Evolutionary conservation across 1,140 invertebrate genomes (phyloP).

Genomic region (Drosophila punjabiensis): DNA sequence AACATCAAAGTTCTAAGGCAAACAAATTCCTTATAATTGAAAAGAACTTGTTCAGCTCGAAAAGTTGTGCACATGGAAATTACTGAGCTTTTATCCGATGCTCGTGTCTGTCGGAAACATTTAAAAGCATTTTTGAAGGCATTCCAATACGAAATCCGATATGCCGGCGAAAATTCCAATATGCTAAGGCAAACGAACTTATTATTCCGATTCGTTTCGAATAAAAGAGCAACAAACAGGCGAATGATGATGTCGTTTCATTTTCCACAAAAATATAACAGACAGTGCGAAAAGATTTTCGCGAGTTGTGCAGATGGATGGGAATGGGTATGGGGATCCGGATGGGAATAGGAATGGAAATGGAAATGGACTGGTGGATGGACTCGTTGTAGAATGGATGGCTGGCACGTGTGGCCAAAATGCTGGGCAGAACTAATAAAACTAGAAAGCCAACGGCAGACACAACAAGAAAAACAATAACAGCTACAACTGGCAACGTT

Average conservation of each 20-base stretch:
- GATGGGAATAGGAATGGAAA: constrained; percentile 1
- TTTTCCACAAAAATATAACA: constrained; percentile 32
- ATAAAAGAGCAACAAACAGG: constrained; percentile 48
- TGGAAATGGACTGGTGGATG: not conserved
- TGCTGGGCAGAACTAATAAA: constrained; percentile 78
- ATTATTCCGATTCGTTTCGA: constrained; percentile 29
- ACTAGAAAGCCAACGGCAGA: constrained; percentile 48
- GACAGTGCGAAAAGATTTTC: constrained; percentile 46
- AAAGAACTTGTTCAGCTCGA: not conserved
- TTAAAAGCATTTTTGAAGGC: constrained; percentile 39
- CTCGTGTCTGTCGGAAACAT: not conserved
- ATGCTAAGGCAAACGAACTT: constrained; percentile 23
- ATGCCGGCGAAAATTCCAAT: constrained; percentile 19
- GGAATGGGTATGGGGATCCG: constrained; percentile 4
- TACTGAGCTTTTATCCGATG: not conserved
- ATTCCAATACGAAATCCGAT: constrained; percentile 41
- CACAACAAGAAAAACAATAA: constrained; percentile 14
- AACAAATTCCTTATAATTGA: not conserved
- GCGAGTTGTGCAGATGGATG: constrained; percentile 14
- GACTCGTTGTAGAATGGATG: constrained; percentile 56
- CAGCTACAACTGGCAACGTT: constrained; percentile 47
- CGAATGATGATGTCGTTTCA: constrained; percentile 76
- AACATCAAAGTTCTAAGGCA: not conserved
- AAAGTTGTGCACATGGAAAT: not conserved
- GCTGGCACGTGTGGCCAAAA: constrained; percentile 80